Base-by-base conservation (phyloP, 1,140 invertebrate genomes). In the Ceratina australensis region DNA sequence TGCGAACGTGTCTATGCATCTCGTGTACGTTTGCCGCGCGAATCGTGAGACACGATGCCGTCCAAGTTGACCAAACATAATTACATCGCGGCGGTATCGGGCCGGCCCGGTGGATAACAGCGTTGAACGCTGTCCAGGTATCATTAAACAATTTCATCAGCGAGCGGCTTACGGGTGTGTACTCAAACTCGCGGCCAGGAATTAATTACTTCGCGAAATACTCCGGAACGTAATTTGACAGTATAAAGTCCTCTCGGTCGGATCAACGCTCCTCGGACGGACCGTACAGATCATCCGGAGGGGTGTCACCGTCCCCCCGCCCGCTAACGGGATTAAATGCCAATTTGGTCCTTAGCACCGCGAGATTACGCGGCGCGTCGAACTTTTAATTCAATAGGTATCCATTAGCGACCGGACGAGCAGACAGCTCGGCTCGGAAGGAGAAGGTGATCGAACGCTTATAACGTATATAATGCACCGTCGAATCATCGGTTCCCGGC, bases 311-410 rank as follows among this genome's bases (percentile, higher is more conserved):
- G 77, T 86, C n/a, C 65, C 56, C 80, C 81, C n/a, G 63, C 56
- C 80, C 81, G 84, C 84, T 89, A 89, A 85, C 74, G 68, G 82
- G 87, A 90, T 89, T 87, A 87, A 87, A 85, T 89, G 83, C 81
- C 87, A 89, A 89, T 89, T 89, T 88, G 84, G 86, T 86, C 87
- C 84, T 86, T 84, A 84, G 76, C 82, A 79, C 74, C 80, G 68
- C 77, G 86, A 87, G 82, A 87, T 88, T 86, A 79, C 83, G 78
- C 78, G 78, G 82, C 63, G 73, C 60, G 84, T 81, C 76, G 79
- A 88, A 89, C 78, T 88, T 88, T 86, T 86, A 84, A 89, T 88
- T 86, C 80, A 84, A 89, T 88, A 84, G 88, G 86, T 82, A 82
- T 61, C 81, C 77, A 83, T 84, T 88, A 87, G 82, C 80, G 67